Evolutionary conservation across 2,888 invertebrate species (phyloP).

Genomic region (Boloria selene): DNA sequence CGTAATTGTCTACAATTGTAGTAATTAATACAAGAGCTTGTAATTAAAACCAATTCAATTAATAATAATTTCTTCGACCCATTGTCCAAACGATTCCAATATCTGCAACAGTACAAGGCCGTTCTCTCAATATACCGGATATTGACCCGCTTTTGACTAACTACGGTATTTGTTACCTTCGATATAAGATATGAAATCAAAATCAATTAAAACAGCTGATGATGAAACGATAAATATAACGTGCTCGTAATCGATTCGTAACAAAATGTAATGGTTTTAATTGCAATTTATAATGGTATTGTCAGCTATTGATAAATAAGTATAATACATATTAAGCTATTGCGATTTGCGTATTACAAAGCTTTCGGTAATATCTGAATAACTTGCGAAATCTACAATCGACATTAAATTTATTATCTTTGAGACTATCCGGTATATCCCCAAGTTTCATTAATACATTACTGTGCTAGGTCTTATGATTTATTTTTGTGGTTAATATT

Average conservation of each 20-base stretch:
- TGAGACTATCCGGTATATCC: too few relatives aligned
- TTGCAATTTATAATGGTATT: conserved; percentile 3
- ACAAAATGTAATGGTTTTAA: conserved; percentile 7
- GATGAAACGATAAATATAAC: conserved; percentile 19
- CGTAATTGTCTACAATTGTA: conserved; percentile 1
- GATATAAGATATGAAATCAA: conserved; percentile 9
- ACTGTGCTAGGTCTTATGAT: too few relatives aligned
- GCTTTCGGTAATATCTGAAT: background rate
- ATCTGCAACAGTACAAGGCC: conserved; percentile 45
- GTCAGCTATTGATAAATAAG: background rate
- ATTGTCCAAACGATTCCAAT: conserved; percentile 20
- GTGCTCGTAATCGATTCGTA: conserved; percentile 15
- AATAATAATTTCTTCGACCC: conserved; percentile 12
- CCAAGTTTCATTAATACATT: too few relatives aligned
- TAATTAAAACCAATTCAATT: conserved; percentile 21
- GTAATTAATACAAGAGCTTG: conserved; percentile 9
- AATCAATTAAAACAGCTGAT: conserved; percentile 17
- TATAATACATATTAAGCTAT: too few relatives aligned
- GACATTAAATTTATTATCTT: too few relatives aligned
- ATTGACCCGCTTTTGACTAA: conserved; percentile 41
- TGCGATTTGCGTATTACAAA: background rate
- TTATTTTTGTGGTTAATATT: too few relatives aligned
- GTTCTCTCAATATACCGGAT: conserved; percentile 44
- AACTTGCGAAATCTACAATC: too few relatives aligned
- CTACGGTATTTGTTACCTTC: conserved; percentile 19